Evolutionary conservation across 53 echinoderm and acorn worm species (phyloP), one percentile per base, ranked within the genome.

Genomic region (Mesocentrotus franciscanus): DNA sequence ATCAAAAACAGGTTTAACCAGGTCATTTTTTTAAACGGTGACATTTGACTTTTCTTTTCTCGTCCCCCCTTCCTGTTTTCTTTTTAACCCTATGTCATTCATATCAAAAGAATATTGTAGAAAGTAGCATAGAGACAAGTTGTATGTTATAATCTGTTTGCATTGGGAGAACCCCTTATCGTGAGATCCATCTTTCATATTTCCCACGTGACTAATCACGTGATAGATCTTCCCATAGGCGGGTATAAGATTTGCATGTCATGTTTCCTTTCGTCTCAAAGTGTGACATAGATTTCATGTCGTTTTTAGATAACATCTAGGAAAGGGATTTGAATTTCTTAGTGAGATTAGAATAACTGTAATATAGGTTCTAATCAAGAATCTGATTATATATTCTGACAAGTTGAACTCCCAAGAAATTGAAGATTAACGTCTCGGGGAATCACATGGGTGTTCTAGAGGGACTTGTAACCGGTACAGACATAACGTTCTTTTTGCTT

Each of bases 321-420:
- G 11, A 58, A 75, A 87, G 27, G n/a, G 58, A 87, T 87, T 27
- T 87, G 27, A 58, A 87, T 87, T 58, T 87, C 87, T 87, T 58
- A n/a, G 26, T n/a, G n/a, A 56, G n/a, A 58, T 85, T 87, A 87
- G 57, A 87, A 87, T 87, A 87, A 87, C 87, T 57, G 58, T n/a
- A 27, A 58, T 58, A 87, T 57, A 87, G 27, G n/a, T 57, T 27
- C 26, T 27, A 58, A 87, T 57, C 58, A 58, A 12, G 10, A 87
- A 57, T 87, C n/a, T 87, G 87, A 59, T 87, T 87, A 57, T 29
- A 30, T 84, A 57, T 57, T 30, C 87, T 58, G 87, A 87, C 87
- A 58, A 87, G 58, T n/a, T 57, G 58, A 58, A 87, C 4, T 87
- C 87, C 87, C 87, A n/a, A 4, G 87, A 56, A 87, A 87, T 87